phyloP scores from a whole-genome alignment of 2,888 invertebrate genomes.

The Melanargia galathea region DNA sequence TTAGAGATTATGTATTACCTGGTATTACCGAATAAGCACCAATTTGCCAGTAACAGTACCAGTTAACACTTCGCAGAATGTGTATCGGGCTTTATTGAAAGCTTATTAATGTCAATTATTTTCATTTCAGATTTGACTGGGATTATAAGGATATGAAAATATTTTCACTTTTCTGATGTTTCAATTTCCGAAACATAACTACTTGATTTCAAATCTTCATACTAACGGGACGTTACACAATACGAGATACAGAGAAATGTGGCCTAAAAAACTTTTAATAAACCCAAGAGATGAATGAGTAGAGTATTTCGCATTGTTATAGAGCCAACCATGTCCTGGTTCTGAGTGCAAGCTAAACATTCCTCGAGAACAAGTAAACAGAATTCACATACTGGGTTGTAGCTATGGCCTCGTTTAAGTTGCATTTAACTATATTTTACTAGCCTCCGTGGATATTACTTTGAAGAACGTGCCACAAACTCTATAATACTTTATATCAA shows the following conservation, averaged over 20 bases:
- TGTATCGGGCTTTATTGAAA: too few species aligned
- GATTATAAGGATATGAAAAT: too few species aligned
- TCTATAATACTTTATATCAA: too few species aligned
- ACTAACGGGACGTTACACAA: slow-evolving; percentile 10
- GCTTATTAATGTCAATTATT: too few species aligned
- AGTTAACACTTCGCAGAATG: too few species aligned
- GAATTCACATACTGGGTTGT: slow-evolving; percentile 22
- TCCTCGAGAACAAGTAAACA: slow-evolving; percentile 34
- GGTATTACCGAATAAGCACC: too few species aligned
- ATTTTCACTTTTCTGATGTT: too few species aligned
- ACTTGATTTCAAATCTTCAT: not conserved
- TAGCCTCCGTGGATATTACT: not conserved
- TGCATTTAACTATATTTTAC: slow-evolving; percentile 18
- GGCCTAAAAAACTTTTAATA: slow-evolving; percentile 25
- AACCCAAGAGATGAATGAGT: slow-evolving; percentile 24
- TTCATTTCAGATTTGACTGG: too few species aligned
- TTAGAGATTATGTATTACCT: too few species aligned
- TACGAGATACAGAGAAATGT: slow-evolving; percentile 18
- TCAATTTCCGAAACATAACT: too few species aligned
- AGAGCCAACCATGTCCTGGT: slow-evolving; percentile 35
- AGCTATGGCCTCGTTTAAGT: slow-evolving; percentile 13
- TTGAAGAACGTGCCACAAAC: slow-evolving; percentile 12
- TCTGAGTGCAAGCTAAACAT: slow-evolving; percentile 34
- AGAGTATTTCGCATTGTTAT: slow-evolving; percentile 32
- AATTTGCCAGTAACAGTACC: too few species aligned